Conservation (phyloP, 2,113 vertebrate species). For the Suricata suricatta region DNA sequence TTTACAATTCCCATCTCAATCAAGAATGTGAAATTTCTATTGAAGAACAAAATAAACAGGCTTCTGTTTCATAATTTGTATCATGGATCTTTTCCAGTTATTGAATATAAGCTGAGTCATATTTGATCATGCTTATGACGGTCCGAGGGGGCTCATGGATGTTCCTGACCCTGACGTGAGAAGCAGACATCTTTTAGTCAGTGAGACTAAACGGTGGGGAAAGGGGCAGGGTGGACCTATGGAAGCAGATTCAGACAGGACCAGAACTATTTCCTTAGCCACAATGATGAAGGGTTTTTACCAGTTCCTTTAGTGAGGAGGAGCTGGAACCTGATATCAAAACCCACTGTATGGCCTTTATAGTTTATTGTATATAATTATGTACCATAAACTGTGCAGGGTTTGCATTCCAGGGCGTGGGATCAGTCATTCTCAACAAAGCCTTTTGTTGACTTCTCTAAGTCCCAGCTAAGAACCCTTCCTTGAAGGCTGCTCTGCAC, state of each 20-base stretch:
- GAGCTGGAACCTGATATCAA: conserved; percentile 59
- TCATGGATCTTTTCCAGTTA: background rate
- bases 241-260: background rate
- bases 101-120: background rate
- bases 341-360: conserved; percentile 43
- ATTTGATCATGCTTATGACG: background rate
- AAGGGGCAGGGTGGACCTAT: background rate
- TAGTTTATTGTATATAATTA: conserved; percentile 65
- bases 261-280: background rate
- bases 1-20: background rate
- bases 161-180: background rate
- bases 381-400: background rate
- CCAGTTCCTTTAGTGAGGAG: conserved; percentile 31
- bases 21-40: background rate
- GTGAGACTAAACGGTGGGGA: background rate
- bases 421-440: conserved; percentile 54
- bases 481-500: background rate
- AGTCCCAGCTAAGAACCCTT: conserved; percentile 22
- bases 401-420: conserved; percentile 53
- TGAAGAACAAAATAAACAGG: background rate
- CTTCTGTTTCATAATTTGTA: background rate
- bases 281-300: conserved; percentile 42
- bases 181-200: background rate
- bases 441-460: conserved; percentile 9
- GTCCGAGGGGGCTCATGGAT: background rate